Base-by-base conservation (phyloP, 2,888 invertebrate genomes). In the Maniola hyperantus region DNA sequence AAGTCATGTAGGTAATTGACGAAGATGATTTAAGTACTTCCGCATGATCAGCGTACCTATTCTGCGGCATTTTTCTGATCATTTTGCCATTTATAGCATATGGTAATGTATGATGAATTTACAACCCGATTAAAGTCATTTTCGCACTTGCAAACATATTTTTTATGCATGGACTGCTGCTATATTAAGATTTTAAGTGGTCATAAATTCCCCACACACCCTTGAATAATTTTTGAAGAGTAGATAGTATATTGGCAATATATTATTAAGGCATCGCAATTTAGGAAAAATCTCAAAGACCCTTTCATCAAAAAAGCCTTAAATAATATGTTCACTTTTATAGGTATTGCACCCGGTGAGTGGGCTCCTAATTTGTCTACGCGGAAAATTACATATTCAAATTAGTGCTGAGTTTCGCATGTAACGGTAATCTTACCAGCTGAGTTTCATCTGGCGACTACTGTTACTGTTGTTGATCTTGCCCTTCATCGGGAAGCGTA, bases 371-470 rank as follows among this genome's bases (percentile, higher is more conserved):
- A n/a, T n/a, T n/a, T n/a, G n/a, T n/a, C n/a, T n/a, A n/a, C n/a
- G n/a, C n/a, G n/a, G n/a, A n/a, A n/a, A n/a, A n/a, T n/a, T n/a
- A n/a, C n/a, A n/a, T n/a, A n/a, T n/a, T n/a, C n/a, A n/a, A n/a
- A n/a, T n/a, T n/a, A n/a, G n/a, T n/a, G n/a, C n/a, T n/a, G n/a
- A n/a, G n/a, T n/a, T n/a, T n/a, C n/a, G n/a, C n/a, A n/a, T n/a
- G n/a, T 18, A 50, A 50, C 20, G 26, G 6, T 48, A 53, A 26
- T 74, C 82, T 90, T 91, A 95, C 95, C 95, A 95, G 79, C 95
- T 96, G n/a, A 96, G 92, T 86, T 97, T 97, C 95, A 96, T 95
- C 74, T 95, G 94, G 62, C 93, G 86, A 0, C 94, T n/a, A n/a
- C n/a, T n/a, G n/a, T n/a, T n/a, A n/a, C n/a, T n/a, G n/a, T n/a